These are phyloP conservation scores for Etia nguti DNA, from an alignment of 2,113 vertebrate genomes.

Conservation along the genomic window DNA sequence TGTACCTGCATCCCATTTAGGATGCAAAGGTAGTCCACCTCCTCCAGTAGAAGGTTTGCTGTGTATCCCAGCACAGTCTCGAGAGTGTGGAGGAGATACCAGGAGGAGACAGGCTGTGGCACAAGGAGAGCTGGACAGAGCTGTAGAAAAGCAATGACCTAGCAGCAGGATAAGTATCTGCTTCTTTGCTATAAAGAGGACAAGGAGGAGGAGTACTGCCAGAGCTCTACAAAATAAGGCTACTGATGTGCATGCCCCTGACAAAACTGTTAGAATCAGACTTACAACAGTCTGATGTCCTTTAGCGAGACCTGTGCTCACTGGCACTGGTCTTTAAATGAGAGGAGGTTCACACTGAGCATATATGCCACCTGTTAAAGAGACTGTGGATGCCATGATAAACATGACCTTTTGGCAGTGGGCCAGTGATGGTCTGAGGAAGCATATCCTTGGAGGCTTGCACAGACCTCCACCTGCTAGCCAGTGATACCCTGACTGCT, in stretches of 20 bases:
- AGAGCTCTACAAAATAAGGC: background rate
- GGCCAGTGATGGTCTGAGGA: background rate
- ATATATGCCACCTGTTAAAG: background rate
- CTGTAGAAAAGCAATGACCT: background rate
- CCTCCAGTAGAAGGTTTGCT: rapidly evolving
- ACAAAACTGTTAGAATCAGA: background rate
- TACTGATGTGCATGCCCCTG: background rate
- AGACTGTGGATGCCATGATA: background rate
- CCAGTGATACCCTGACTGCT: background rate
- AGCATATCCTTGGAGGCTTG: background rate
- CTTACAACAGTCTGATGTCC: background rate
- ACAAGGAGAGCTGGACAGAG: background rate
- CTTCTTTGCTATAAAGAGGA: background rate
- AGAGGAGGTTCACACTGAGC: background rate
- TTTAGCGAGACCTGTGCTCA: background rate
- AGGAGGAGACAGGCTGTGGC: background rate
- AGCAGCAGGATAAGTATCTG: background rate
- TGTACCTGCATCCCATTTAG: background rate
- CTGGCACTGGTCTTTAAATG: too few relatives aligned
- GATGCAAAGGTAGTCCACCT: background rate
- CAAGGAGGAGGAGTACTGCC: background rate
- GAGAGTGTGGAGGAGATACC: background rate
- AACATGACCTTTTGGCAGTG: background rate
- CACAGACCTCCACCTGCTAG: background rate
- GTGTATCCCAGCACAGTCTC: background rate